Conservation (phyloP, 2,113 vertebrate species). For the Carassius gibelio region DNA sequence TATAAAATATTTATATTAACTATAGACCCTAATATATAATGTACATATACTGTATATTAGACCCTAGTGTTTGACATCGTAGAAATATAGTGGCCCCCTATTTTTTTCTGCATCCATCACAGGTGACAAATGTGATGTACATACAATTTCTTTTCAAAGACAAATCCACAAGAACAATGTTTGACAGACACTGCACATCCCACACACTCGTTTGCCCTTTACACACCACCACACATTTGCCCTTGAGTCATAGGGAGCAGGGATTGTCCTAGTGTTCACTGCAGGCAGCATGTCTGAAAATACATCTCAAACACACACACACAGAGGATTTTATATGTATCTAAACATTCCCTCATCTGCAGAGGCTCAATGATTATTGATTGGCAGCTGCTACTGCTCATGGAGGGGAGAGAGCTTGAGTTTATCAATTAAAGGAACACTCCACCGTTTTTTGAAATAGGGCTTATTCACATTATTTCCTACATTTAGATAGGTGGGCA, state of each 20-base stretch:
- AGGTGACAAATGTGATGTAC: not conserved
- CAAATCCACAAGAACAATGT: not conserved
- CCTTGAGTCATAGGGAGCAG: constrained; percentile 65
- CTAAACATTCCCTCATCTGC: constrained; percentile 75
- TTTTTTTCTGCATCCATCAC: not conserved
- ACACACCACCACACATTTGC: constrained; percentile 57
- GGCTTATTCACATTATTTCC: no score
- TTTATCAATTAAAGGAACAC: constrained; percentile 94
- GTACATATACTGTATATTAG: no score
- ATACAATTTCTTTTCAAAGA: not conserved
- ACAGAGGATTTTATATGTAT: constrained; percentile 84
- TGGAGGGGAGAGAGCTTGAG: constrained; percentile 70
- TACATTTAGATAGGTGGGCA: no score
- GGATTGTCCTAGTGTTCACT: not conserved
- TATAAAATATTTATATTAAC: no score
- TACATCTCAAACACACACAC: constrained; percentile 56
- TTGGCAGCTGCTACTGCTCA: constrained; percentile 68
- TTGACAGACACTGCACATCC: constrained; percentile 5
- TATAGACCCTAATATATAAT: no score
- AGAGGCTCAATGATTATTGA: constrained; percentile 79
- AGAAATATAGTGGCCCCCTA: not conserved
- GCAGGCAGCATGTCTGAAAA: constrained; percentile 67
- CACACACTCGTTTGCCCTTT: not conserved
- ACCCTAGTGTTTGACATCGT: not conserved
- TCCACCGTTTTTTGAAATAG: no score